These are phyloP conservation scores for Tryphoninae sp. DNA, from an alignment of 2,888 invertebrate species.

Conservation along the genomic window DNA sequence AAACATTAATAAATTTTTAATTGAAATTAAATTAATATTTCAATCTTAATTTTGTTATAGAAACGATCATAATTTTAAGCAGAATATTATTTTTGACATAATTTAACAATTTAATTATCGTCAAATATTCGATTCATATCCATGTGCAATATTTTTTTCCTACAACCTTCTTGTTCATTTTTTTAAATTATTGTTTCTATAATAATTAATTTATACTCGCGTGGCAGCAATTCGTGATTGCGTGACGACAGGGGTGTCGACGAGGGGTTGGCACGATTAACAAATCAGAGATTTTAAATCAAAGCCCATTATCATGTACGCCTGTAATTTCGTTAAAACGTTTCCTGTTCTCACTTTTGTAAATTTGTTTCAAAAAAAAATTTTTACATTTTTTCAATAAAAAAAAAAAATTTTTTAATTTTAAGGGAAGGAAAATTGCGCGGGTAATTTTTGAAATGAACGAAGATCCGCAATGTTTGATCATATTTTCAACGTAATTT, in stretches of 20 bases:
- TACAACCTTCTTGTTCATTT: not conserved
- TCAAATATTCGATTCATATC: too few relatives aligned
- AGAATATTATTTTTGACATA: too few relatives aligned
- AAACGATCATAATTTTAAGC: too few relatives aligned
- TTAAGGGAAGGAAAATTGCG: not conserved
- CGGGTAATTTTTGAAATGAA: constrained; percentile 11
- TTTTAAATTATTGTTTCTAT: not conserved
- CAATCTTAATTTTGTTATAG: too few relatives aligned
- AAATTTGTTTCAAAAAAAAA: too few relatives aligned
- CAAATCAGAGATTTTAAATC: not conserved
- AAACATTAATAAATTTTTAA: too few relatives aligned
- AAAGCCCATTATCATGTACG: not conserved
- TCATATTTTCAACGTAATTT: constrained; percentile 61
- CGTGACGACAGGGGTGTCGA: not conserved
- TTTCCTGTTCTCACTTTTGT: not conserved
- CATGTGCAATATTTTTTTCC: not conserved
- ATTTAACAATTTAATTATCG: too few relatives aligned
- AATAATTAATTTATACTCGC: not conserved
- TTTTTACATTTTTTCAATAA: too few relatives aligned
- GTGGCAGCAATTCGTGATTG: not conserved
- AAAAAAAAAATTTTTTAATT: not conserved
- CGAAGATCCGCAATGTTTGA: constrained; percentile 9
- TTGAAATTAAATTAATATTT: too few relatives aligned
- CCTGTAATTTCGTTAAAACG: not conserved
- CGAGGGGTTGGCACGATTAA: not conserved